Evolutionary conservation across 2,888 invertebrate species (phyloP), one percentile per base, ranked within the genome.

Genomic region (Drosophila lutescens): DNA sequence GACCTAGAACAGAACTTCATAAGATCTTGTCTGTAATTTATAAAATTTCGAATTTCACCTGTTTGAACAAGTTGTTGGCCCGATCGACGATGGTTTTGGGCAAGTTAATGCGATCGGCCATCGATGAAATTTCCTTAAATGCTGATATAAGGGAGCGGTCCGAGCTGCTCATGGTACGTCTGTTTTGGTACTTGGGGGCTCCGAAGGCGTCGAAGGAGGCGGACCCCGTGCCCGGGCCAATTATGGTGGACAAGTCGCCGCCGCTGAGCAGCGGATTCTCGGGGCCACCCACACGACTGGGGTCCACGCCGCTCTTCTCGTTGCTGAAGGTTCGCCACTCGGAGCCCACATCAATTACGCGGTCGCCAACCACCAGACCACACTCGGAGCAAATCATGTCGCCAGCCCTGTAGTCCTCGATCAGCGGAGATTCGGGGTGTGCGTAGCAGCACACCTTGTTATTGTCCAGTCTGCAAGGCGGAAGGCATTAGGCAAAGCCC

Each of bases 301-400:
- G 99, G 93, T 99, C 99, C 0, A 97, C 97, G 9, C 98, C 97
- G 58, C 96, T 96, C 90, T 98, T 99, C 91, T 99, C 99, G 92
- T 99, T 99, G 90, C 98, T 98, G 93, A 99, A 99, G 68, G 99
- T 99, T 91, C 99, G 95, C 99, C 99, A 99, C 93, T 99, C 99
- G 4, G 99, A 99, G 38, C 99, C 99, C n/a, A 99, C 99, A 93
- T 99, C 99, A 78, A 99, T 98, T 1, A 99, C 98, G 91, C 99
- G 98, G 93, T 99, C 99, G 13, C 99, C 99, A 26, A 99, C 99
- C 54, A 99, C 99, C 67, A 99, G 94, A n/a, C 99, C 99, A 93
- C 99, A 99, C 93, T 98, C 98, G 32, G 99, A 97, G 92, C 99
- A 99, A 89, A 99, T 98, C 95, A 98, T 97, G 93, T 99, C 99